A percentile compares a stretch with the other conserved stretches of the same genome.
These are phyloP conservation scores for Sebastes taczanowskii DNA, from an alignment of 2,797 vertebrate species.

Conservation along the genomic window DNA sequence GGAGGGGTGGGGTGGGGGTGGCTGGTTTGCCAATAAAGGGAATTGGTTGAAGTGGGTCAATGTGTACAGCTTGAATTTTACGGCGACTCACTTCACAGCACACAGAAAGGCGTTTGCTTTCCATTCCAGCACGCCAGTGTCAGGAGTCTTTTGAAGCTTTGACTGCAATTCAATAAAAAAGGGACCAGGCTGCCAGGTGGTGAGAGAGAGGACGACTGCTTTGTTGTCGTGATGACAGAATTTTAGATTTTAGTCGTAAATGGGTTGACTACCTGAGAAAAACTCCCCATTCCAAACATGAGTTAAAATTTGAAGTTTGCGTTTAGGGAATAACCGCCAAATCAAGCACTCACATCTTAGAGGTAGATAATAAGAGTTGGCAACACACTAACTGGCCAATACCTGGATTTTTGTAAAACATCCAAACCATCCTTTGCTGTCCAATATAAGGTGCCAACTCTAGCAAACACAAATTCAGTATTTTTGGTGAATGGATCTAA, in stretches of 20 bases:
- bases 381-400: too few relatives aligned
- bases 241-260: neutral
- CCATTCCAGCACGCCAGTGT: slow-evolving; percentile 47
- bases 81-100: slow-evolving; percentile 31
- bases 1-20: neutral
- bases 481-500: neutral
- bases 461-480: neutral
- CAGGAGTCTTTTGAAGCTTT: slow-evolving; percentile 34
- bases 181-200: neutral
- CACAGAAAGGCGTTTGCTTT: slow-evolving; percentile 56
- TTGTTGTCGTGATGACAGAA: neutral
- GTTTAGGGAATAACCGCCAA: neutral
- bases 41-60: slow-evolving; percentile 33
- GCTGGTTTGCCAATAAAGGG: neutral
- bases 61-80: slow-evolving; percentile 59
- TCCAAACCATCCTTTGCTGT: neutral
- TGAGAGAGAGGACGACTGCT: rapidly evolving
- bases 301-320: neutral
- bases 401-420: neutral
- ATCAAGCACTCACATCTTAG: too few relatives aligned
- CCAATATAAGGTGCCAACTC: neutral
- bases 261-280: neutral
- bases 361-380: too few relatives aligned
- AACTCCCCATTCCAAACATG: neutral
- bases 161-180: slow-evolving; percentile 28